Evolutionary conservation across 2,797 vertebrate species (phyloP).

Genomic region (Chloroceryle inda): DNA sequence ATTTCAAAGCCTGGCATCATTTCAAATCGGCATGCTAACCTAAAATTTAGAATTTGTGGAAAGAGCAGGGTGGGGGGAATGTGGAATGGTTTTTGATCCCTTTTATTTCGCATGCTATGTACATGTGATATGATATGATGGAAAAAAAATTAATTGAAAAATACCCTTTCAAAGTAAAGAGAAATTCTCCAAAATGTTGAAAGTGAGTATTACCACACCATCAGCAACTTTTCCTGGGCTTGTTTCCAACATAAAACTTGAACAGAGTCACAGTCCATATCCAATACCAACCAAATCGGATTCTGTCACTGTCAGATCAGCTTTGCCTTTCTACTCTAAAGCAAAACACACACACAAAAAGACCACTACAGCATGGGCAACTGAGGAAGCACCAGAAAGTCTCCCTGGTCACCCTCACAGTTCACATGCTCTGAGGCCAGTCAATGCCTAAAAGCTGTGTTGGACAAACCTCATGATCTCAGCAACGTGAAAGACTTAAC

Average conservation of each 20-base stretch:
- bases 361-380: neutral
- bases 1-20: conserved; percentile 49
- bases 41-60: conserved; percentile 47
- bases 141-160: conserved; percentile 59
- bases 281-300: conserved; percentile 17
- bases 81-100: conserved; percentile 26
- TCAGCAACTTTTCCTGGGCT: conserved; percentile 69
- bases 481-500: neutral
- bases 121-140: neutral
- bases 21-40: conserved; percentile 14
- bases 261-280: conserved; percentile 22
- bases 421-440: neutral
- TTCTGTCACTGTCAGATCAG: conserved; percentile 33
- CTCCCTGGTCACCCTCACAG: neutral
- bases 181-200: conserved; percentile 56
- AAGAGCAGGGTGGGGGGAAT: neutral
- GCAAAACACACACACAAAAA: neutral
- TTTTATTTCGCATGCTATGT: conserved; percentile 51
- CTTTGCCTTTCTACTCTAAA: conserved; percentile 2
- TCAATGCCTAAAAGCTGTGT: neutral
- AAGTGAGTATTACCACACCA: conserved; percentile 61
- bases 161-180: conserved; percentile 58
- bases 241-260: conserved; percentile 41
- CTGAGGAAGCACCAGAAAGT: neutral
- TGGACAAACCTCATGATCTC: neutral